Base-by-base conservation (phyloP, 2,113 vertebrate genomes). In the Urocitellus parryii region DNA sequence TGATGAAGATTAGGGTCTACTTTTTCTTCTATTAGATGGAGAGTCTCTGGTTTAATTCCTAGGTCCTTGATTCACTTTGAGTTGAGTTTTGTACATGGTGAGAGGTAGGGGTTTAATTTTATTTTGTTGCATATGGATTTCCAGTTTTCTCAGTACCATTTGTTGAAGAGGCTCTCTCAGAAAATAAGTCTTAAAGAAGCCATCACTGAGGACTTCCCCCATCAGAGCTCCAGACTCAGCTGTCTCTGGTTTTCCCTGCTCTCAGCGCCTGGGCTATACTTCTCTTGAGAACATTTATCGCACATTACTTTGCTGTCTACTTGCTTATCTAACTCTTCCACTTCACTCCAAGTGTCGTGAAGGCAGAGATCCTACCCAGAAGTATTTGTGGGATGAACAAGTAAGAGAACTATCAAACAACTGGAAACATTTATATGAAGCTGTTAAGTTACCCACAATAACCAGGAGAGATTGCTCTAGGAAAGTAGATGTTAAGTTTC, bases 351-450 rank as follows among this genome's bases (percentile, higher is more conserved):
- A 81, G 17, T 68, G 11, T 73, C 20, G 16, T 80, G 37, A 37
- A 87, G 17, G 24, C 39, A 91, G 37, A 48, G 4, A 63, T 80
- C 3, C 45, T 68, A 56, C 29, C 56, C 10, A 74, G 78, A 91
- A 94, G 94, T 81, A 6, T 61, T 91, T 89, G 17, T 96, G 80
- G 63, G 32, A 68, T 94, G 53, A 77, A 45, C 84, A 65, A 90
- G 14, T 51, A 53, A 72, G 61, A 65, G 5, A 78, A 25, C 22
- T 91, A 56, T 14, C 72, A 82, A 83, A 58, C 53, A 48, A 48
- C 10, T 17, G 39, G 76, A 37, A 90, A 29, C 29, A 45, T 93
- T 82, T 77, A 80, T 37, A 86, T 56, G 67, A 96, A 92, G 32
- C 39, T 58, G 34, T 16, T n/a, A 86, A 89, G 22, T 83, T 61